Conservation (phyloP, 2,797 vertebrate genomes). For the Sorex maritimensis region DNA sequence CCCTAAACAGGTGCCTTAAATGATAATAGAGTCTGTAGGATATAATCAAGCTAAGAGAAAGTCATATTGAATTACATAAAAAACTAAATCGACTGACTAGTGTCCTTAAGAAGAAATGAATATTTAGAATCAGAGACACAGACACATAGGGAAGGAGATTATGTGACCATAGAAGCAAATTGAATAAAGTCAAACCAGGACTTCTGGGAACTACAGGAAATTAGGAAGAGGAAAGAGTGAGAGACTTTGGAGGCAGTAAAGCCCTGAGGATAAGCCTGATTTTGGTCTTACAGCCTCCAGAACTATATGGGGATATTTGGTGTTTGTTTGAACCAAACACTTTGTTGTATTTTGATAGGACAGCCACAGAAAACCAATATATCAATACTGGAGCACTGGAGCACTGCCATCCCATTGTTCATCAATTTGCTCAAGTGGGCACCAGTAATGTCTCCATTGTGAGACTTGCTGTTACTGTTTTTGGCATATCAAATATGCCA, state of each 20-base stretch:
- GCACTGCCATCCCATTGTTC: too few relatives aligned
- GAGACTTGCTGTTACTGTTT: too few relatives aligned
- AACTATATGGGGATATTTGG: not conserved
- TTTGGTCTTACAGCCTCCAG: not conserved
- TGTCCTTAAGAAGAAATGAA: not conserved
- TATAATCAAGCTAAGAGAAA: slow-evolving; percentile 13
- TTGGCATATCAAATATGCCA: too few relatives aligned
- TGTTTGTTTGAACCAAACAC: not conserved
- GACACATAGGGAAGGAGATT: not conserved
- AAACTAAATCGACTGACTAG: not conserved
- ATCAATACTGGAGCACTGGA: too few relatives aligned
- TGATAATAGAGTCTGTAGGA: not conserved
- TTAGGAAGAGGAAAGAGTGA: not conserved
- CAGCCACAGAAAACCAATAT: not conserved
- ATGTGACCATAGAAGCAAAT: not conserved
- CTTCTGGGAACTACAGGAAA: not conserved
- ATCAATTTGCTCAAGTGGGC: too few relatives aligned
- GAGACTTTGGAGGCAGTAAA: not conserved
- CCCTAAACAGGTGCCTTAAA: not conserved
- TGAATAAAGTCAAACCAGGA: not conserved
- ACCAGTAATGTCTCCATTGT: too few relatives aligned
- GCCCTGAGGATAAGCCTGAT: not conserved
- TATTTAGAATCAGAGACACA: not conserved
- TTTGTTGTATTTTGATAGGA: not conserved
- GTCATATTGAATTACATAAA: not conserved